Evolutionary conservation across 2,113 vertebrate species (phyloP), one percentile per base, ranked within the genome.

Genomic region (Myotis davidii): DNA sequence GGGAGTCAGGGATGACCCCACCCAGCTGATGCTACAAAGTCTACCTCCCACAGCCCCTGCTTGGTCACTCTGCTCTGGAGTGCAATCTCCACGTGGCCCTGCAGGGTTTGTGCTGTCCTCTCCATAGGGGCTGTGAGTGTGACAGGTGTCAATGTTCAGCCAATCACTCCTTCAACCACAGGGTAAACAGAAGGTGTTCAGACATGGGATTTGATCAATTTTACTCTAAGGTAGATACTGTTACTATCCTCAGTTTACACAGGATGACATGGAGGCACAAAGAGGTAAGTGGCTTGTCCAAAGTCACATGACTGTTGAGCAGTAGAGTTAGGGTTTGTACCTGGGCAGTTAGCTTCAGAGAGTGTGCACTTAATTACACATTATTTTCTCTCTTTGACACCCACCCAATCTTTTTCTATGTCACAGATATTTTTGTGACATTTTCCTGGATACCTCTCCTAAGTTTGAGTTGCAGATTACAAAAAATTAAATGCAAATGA

Each of bases 401-500:
- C 23, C 45, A 45, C n/a, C 86, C 50, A 76, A 13, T 64, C 18
- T 54, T 87, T 94, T 54, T 56, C 77, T 83, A 25, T 39, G 73
- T 37, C 11, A 74, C 23, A 29, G n/a, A 56, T 56, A 9, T 85
- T 89, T 88, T 23, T 59, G 23, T 91, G 4, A 17, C 81, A 5
- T 48, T 14, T 70, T 91, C 34, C 32, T 93, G 16, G 14, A 20
- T 4, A 61, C 1, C 2, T 78, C 34, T 81, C 88, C 72, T 88
- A 93, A 61, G 16, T 93, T 91, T 79, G 21, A 69, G 23, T 54
- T 50, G 17, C 12, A n/a, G n/a, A 37, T 72, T 67, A 52, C 52
- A 34, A 73, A 93, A 78, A 77, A 93, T n/a, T n/a, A 86, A 86
- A 70, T 87, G 21, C 37, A 91, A 79, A 86, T 59, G 3, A 50